phyloP scores from a whole-genome alignment of 2,888 invertebrate genomes.

The Beris chalybata region DNA sequence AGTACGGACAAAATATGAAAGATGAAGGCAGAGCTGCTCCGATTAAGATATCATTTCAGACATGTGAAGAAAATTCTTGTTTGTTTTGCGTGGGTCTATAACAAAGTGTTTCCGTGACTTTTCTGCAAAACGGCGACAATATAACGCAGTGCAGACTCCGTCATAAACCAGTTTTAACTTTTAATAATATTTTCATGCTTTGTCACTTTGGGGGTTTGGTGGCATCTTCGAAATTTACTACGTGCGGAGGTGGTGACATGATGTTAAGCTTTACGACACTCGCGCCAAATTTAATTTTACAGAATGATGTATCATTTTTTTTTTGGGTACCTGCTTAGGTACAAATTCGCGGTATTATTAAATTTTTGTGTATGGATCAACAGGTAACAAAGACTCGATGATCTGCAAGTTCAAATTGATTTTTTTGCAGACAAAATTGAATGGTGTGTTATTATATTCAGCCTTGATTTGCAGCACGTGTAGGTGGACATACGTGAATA shows the following conservation, averaged over 20 bases:
- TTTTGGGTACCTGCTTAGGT: too few species aligned
- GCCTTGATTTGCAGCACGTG: too few species aligned
- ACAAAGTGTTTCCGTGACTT: constrained; percentile 8
- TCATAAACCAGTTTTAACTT: neutral
- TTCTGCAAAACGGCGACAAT: neutral
- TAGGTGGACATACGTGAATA: too few species aligned
- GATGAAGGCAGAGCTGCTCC: too few species aligned
- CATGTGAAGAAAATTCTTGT: neutral
- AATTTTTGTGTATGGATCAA: too few species aligned
- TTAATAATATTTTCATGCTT: constrained; percentile 1
- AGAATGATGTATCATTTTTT: constrained; percentile 3
- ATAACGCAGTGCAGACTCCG: neutral
- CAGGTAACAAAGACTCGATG: too few species aligned
- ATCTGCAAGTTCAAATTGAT: too few species aligned
- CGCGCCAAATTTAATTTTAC: constrained; percentile 11
- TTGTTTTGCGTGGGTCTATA: neutral
- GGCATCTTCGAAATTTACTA: neutral
- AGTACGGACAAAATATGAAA: too few species aligned
- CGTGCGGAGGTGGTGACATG: neutral
- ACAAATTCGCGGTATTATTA: too few species aligned
- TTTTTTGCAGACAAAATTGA: too few species aligned
- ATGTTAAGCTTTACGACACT: neutral
- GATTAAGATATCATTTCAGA: too few species aligned
- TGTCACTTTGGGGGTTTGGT: neutral
- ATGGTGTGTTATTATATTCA: too few species aligned